Evolutionary conservation across 2,888 invertebrate genomes (phyloP), one percentile per base, ranked within the genome.

Genomic region (Gortyna flavago): DNA sequence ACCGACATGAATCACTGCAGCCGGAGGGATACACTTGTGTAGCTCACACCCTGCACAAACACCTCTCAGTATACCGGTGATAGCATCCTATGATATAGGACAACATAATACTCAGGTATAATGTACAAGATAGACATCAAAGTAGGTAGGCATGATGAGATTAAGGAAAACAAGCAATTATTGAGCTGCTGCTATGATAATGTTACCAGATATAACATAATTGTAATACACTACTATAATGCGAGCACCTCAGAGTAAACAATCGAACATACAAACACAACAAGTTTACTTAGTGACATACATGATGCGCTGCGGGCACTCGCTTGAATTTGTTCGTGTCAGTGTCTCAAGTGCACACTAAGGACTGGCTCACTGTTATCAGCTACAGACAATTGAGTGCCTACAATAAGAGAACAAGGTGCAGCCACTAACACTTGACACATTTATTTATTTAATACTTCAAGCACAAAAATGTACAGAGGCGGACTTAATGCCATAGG

Each of bases 361-460:
- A 16, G 9, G 16, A 67, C 57, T 75, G 64, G 51, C 38, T 41
- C 21, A 25, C 72, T 75, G 62, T 76, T 81, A 83, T 85, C 85
- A 76, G 68, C 72, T 41, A 25, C 44, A 61, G 54, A 85, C 85
- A 38, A 72, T 16, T 32, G 35, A 59, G 69, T 51, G 35, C 51
- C 25, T 25, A 61, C 68, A 65, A 35, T 25, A 59, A n/a, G 6
- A 83, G 51, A n/a, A 71, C 64, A 71, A 67, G 66, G 38, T 57
- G 85, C 64, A 85, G n/a, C n/a, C 3, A 38, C 41, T n/a, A 48
- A 32, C 64, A 65, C 54, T 84, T 54, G 51, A 65, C 61, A 75
- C 32, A 59, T 44, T 71, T n/a, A n/a, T n/a, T n/a, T n/a, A n/a
- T n/a, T n/a, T n/a, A n/a, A n/a, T n/a, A n/a, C n/a, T n/a, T n/a